Evolutionary conservation across 2,113 vertebrate species (phyloP).

Genomic region (Clarias gariepinus): DNA sequence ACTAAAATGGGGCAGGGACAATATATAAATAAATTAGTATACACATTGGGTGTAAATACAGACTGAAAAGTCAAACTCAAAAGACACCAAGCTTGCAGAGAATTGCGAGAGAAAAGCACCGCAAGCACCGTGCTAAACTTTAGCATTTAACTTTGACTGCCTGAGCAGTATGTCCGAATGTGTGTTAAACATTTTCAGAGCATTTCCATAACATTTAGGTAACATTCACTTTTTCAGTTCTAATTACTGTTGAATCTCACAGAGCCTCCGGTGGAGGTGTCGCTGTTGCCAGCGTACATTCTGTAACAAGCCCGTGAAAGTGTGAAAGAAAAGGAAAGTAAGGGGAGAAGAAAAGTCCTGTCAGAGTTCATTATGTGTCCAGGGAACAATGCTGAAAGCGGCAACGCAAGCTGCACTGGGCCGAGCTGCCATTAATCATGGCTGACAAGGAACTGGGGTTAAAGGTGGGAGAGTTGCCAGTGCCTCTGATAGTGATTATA

Average conservation of each 20-base stretch:
- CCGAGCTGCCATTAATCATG: conserved; percentile 80
- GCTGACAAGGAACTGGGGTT: conserved; percentile 78
- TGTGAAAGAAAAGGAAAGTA: conserved; percentile 59
- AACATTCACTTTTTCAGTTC: conserved; percentile 15
- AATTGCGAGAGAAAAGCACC: not conserved
- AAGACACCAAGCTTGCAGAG: not conserved
- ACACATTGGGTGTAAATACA: not conserved
- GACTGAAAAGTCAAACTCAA: not conserved
- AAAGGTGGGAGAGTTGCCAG: conserved; percentile 69
- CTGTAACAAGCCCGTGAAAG: conserved; percentile 34
- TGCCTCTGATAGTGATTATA: conserved; percentile 77
- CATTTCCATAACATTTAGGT: not conserved
- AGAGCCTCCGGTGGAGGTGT: conserved; percentile 48
- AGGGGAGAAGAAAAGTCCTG: conserved; percentile 77
- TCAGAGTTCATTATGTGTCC: conserved; percentile 84
- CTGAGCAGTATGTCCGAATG: not conserved
- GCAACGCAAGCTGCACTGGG: conserved; percentile 74
- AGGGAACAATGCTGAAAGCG: conserved; percentile 82
- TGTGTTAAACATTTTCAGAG: conserved; percentile 13
- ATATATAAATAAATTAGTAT: not conserved
- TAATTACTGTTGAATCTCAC: conserved; percentile 29
- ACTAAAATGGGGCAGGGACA: not conserved
- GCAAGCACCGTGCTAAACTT: not conserved
- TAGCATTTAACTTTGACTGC: not conserved
- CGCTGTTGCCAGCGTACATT: conserved; percentile 54